Base-by-base conservation (phyloP, 2,797 vertebrate species). In the Mormyrops boulengeri region DNA sequence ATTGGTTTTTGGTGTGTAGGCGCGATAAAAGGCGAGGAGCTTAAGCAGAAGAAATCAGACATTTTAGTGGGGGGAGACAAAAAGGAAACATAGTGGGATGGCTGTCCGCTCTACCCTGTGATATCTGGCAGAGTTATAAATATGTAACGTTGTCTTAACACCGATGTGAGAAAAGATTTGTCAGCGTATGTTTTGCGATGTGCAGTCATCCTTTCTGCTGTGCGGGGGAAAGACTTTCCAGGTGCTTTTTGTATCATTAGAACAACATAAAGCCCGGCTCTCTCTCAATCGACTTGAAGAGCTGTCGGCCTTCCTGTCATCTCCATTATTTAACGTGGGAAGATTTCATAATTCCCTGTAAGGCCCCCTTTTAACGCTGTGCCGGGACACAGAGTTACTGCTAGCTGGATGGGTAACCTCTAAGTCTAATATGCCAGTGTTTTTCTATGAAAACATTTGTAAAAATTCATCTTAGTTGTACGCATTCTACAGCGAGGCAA, bases 101-200 rank as follows among this genome's bases (percentile, higher is more conserved):
- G 94, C 94, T 93, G 93, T 91, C 93, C 93, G 93, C 92, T 94
- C 93, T 93, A 89, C 52, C 92, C 91, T 92, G 91, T 91, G 90
- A 92, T 91, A 92, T 93, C 94, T 95, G 94, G 94, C 94, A 92
- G 92, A 92, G 92, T 95, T 95, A 96, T 96, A 96, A 96, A 96
- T 96, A 95, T 94, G 93, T 95, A 96, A 96, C 96, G 94, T 95
- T 95, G 93, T 95, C 96, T 92, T 95, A 95, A 95, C 91, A 91
- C 94, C 88, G 91, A 92, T 92, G 92, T 93, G 93, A 94, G 94
- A 93, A 89, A 93, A 93, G 91, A 94, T 94, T 95, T 94, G 93
- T 95, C 92, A 92, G 92, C 93, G 93, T 93, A 94, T 90, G 92
- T 94, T 92, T 91, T 92, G 92, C 93, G 93, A 93, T 89, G 88